A percentile compares a stretch with the other conserved stretches of the same genome.
Evolutionary conservation across 2,888 invertebrate genomes (phyloP).

Genomic region (Sabatieria punctata): DNA sequence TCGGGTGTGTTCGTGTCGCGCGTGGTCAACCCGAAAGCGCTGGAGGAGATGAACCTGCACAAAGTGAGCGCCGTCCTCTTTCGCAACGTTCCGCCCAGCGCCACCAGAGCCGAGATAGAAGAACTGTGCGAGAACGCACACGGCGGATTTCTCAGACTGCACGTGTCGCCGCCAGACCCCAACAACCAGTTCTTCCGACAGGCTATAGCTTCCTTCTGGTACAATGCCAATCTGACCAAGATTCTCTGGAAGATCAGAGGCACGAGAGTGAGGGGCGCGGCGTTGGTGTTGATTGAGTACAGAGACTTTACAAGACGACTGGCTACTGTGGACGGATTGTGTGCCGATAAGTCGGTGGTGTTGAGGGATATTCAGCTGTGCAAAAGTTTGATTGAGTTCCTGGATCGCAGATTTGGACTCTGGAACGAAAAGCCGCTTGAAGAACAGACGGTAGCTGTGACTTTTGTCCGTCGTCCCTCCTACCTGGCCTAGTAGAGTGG

Average conservation of each 20-base stretch:
- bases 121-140: conserved; percentile 5
- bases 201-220: conserved; percentile 10
- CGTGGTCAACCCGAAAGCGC: conserved; percentile 2
- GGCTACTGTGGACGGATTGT: conserved; percentile 7
- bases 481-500: no score
- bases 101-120: conserved; percentile 9
- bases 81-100: conserved; percentile 8
- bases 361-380: conserved; percentile 12
- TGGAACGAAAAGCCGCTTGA: conserved; percentile 6
- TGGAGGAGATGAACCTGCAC: conserved; percentile 8
- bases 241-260: conserved; percentile 8
- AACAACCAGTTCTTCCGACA: not conserved
- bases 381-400: conserved; percentile 10
- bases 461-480: no score
- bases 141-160: conserved; percentile 9
- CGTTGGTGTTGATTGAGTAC: conserved; percentile 7
- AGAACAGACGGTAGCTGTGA: not conserved
- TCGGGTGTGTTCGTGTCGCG: conserved; percentile 5
- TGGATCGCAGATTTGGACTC: conserved; percentile 7
- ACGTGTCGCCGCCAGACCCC: conserved; percentile 8
- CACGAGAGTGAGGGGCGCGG: not conserved
- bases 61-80: conserved; percentile 5
- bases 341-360: conserved; percentile 11
- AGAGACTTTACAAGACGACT: conserved; percentile 8
- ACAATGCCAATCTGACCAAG: conserved; percentile 10